Conservation (phyloP, 2,888 invertebrate species). For the Eupithecia subumbrata region DNA sequence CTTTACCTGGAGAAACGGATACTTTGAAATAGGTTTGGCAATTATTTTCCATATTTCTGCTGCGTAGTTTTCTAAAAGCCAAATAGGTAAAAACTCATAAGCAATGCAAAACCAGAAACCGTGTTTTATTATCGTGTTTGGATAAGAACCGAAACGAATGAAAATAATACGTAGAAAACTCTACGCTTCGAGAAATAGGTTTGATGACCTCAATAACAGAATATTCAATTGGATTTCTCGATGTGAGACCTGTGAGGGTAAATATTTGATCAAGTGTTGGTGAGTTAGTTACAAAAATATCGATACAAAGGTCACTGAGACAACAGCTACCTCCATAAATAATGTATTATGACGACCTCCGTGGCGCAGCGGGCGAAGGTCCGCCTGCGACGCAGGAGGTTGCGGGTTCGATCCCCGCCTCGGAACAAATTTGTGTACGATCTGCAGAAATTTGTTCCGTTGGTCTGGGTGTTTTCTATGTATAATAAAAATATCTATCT, state of each 20-base stretch:
- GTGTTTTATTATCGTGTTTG: slow-evolving; percentile 14
- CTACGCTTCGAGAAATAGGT: slow-evolving; percentile 18
- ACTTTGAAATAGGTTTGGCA: not conserved
- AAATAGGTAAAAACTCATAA: slow-evolving; percentile 2
- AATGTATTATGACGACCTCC: too few relatives aligned
- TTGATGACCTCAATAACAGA: slow-evolving; percentile 17
- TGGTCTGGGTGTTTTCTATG: too few relatives aligned
- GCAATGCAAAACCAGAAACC: slow-evolving; percentile 29
- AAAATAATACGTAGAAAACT: slow-evolving; percentile 14
- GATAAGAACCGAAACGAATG: slow-evolving; percentile 14
- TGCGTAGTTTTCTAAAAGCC: slow-evolving; percentile 3
- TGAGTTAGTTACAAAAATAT: slow-evolving; percentile 17
- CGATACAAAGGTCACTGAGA: slow-evolving; percentile 13
- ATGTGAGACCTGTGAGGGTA: slow-evolving; percentile 6
- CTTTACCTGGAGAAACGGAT: slow-evolving; percentile 63
- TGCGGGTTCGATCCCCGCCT: too few relatives aligned
- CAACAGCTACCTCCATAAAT: not conserved
- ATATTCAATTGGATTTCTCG: slow-evolving; percentile 20
- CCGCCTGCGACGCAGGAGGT: too few relatives aligned
- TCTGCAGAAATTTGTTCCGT: too few relatives aligned
- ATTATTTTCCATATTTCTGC: not conserved
- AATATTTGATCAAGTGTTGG: slow-evolving; percentile 32
- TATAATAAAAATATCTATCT: too few relatives aligned
- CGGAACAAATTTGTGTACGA: too few relatives aligned
- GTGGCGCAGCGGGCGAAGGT: too few relatives aligned